Conservation (phyloP, 2,113 vertebrate species). For the Bos javanicus region DNA sequence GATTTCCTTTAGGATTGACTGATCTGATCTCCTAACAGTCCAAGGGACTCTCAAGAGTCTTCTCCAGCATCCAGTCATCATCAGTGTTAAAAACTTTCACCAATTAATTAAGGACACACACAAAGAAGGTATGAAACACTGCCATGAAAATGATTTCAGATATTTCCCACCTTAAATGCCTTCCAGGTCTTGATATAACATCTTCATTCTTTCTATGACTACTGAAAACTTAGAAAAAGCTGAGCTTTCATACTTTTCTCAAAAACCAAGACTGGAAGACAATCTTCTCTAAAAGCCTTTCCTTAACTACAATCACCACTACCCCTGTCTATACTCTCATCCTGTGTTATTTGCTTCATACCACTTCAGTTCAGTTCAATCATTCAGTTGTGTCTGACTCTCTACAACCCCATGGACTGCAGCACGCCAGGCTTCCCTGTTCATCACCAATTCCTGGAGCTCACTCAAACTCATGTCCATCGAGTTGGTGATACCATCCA, state of each 20-base stretch:
- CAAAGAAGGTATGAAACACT: neutral
- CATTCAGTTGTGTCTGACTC: neutral
- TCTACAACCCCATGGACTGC: neutral
- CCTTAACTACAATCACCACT: neutral
- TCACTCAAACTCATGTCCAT: neutral
- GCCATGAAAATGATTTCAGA: neutral
- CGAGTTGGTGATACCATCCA: neutral
- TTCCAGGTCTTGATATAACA: neutral
- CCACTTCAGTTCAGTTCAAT: neutral
- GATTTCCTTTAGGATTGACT: neutral
- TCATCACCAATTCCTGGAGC: fast-evolving
- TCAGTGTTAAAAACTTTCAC: neutral
- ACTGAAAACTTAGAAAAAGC: neutral
- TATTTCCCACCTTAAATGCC: neutral
- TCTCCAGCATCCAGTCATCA: neutral
- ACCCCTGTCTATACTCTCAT: neutral
- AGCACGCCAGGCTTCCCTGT: neutral
- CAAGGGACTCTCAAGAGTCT: neutral
- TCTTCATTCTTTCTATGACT: neutral
- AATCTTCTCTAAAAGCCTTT: neutral
- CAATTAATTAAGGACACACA: neutral
- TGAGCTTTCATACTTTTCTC: neutral
- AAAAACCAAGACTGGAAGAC: neutral
- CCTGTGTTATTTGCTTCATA: neutral
- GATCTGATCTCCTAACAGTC: neutral